phyloP scores from a whole-genome alignment of 1,140 invertebrate genomes.

The Oedothorax gibbosus region DNA sequence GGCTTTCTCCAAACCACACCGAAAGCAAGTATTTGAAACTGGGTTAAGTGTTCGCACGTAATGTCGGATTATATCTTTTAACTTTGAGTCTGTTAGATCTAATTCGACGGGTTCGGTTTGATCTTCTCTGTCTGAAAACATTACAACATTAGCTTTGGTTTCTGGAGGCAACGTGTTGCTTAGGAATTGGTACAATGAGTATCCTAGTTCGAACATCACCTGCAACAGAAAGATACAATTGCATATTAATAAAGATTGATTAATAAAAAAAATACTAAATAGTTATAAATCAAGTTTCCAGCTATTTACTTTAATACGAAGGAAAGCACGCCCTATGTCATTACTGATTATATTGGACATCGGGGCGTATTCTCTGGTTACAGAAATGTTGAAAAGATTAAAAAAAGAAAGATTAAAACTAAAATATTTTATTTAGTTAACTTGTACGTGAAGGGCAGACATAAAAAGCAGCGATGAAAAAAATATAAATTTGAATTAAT shows the following conservation, averaged over 20 bases:
- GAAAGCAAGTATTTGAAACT: background rate
- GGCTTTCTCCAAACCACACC: conserved; percentile 34
- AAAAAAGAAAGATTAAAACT: too few relatives aligned
- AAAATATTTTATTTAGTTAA: too few relatives aligned
- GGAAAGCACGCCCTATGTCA: too few relatives aligned
- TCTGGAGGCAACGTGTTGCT: background rate
- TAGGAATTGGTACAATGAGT: conserved; percentile 2
- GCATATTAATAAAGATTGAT: too few relatives aligned
- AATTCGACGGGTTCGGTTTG: background rate
- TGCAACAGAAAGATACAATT: background rate
- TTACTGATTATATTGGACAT: too few relatives aligned
- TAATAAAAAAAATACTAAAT: too few relatives aligned
- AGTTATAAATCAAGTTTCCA: too few relatives aligned
- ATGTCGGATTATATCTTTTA: background rate
- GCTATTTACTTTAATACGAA: too few relatives aligned
- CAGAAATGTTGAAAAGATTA: too few relatives aligned
- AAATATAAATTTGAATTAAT: too few relatives aligned
- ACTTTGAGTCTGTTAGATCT: background rate
- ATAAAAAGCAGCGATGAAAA: background rate
- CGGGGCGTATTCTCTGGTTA: too few relatives aligned
- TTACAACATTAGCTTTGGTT: background rate
- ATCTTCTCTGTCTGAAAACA: conserved; percentile 23
- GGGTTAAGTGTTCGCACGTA: background rate
- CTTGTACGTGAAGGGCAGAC: too few relatives aligned
- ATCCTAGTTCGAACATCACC: conserved; percentile 12